Percentiles rank a stretch among this genome's conserved stretches.
These are phyloP conservation scores for Orthonyx spaldingii DNA, from an alignment of 2,113 vertebrate species.

Conservation along the genomic window DNA sequence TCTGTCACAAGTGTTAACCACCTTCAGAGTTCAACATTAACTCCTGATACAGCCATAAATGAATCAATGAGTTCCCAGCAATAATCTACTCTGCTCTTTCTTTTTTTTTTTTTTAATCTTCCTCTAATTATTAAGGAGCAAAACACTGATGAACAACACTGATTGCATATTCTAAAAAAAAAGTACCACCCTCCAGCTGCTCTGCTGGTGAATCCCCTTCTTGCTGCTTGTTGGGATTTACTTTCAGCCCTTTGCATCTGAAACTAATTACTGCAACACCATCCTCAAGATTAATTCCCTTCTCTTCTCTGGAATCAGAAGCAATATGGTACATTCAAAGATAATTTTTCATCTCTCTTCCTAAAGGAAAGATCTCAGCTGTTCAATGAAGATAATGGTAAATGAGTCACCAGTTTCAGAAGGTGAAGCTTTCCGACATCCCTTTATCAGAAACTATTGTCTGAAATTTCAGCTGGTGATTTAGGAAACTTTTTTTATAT, in stretches of 20 bases:
- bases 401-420: conserved; percentile 45
- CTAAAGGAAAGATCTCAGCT: neutral
- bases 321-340: conserved; percentile 44
- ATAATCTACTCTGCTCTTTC: neutral
- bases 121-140: conserved; percentile 33
- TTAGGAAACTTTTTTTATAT: conserved; percentile 53
- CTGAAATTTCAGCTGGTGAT: conserved; percentile 60
- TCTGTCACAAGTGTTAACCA: neutral
- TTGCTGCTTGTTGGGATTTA: conserved; percentile 54
- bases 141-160: conserved; percentile 40
- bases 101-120: neutral
- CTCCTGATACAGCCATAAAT: neutral
- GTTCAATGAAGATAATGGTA: conserved; percentile 16
- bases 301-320: conserved; percentile 36
- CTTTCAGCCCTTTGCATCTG: neutral
- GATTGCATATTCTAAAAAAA: conserved; percentile 1
- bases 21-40: neutral
- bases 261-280: conserved; percentile 33
- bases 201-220: conserved; percentile 37
- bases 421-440: conserved; percentile 35
- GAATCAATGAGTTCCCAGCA: neutral
- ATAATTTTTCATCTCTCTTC: conserved; percentile 42
- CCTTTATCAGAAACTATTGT: conserved; percentile 51
- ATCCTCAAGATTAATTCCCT: conserved; percentile 34
- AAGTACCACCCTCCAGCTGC: conserved; percentile 34